Evolutionary conservation across 2,888 invertebrate species (phyloP), one percentile per base, ranked within the genome.

Genomic region (Bombyx huttoni): DNA sequence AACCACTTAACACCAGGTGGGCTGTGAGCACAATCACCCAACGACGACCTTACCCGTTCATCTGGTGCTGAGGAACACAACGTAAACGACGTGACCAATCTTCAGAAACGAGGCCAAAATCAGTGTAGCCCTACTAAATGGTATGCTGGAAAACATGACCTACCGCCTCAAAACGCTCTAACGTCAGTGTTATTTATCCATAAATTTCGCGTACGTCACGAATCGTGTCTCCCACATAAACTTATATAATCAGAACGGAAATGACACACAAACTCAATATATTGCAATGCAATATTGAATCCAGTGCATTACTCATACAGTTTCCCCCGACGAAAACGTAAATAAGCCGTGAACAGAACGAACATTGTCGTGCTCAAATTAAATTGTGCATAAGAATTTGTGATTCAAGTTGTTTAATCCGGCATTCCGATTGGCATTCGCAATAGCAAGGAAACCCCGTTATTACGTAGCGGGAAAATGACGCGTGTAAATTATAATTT

Each of bases 361-460:
- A 24, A 24, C 24, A 7, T 47, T 24, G 13, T 47, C 47, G 47
- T 10, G 1, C 13, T 14, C 9, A 53, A 56, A 54, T 50, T 51
- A 61, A 63, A 59, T 64, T 59, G 55, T 59, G 57, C 56, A 62
- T 60, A 49, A 54, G 53, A 56, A 57, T 62, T 60, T 61, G 58
- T 55, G 54, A 47, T 48, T 48, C 48, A 51, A 12, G 9, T 49
- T 61, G 62, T 63, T 67, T 63, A 62, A 63, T 65, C 65, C 60
- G 58, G 56, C 53, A 52, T 58, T 56, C 63, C 65, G 65, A 68
- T 68, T 63, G 67, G 67, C 58, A 72, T 74, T 73, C 70, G 67
- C 68, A 70, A 71, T 72, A 58, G 55, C 58, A 64, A 65, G 63
- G 58, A 54, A 56, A 50, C 49, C 24, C 50, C 46, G 40, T 12